Conservation (phyloP, 2,797 vertebrate genomes). For the Tangara arthus region DNA sequence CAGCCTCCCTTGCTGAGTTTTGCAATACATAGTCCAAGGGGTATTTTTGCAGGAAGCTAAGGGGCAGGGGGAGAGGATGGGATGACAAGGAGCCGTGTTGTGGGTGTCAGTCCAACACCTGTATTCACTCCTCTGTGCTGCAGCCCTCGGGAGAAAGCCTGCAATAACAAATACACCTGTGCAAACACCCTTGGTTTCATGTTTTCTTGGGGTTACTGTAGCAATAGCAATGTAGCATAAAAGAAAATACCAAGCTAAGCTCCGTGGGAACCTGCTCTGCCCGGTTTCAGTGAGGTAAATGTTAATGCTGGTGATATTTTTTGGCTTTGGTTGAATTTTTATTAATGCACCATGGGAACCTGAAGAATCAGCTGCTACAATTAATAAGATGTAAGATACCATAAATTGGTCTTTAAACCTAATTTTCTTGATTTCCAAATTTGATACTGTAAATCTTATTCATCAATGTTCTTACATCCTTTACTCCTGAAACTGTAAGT, state of each 20-base stretch:
- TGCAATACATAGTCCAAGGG: not conserved
- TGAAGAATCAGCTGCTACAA: not conserved
- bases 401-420: not conserved
- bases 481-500: not conserved
- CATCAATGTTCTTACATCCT: not conserved
- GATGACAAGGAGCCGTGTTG: rapidly evolving
- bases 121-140: not conserved
- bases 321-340: not conserved
- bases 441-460: not conserved
- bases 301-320: not conserved
- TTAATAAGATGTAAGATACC: not conserved
- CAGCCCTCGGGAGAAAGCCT: not conserved
- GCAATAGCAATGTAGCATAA: not conserved
- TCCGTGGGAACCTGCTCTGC: not conserved
- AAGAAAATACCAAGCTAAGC: not conserved
- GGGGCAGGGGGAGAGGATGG: not conserved
- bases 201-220: slow-evolving; percentile 9
- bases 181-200: not conserved
- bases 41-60: not conserved
- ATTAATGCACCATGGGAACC: not conserved
- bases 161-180: not conserved
- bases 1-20: not conserved
- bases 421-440: not conserved
- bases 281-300: not conserved
- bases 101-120: not conserved